Evolutionary conservation across 2,797 vertebrate genomes (phyloP).

Genomic region (Halcyon smyrnensis): DNA sequence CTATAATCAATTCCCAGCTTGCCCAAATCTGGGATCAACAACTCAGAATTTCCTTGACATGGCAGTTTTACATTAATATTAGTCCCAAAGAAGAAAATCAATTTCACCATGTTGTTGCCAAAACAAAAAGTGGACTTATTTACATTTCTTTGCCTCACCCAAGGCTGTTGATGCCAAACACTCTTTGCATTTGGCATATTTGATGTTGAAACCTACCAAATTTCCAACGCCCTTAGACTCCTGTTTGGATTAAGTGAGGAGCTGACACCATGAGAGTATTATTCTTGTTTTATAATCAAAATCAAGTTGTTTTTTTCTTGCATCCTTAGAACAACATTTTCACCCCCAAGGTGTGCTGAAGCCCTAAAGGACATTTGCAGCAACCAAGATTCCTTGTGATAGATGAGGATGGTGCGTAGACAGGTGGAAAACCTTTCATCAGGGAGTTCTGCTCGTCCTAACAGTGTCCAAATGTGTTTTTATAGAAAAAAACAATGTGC

Average conservation of each 20-base stretch:
- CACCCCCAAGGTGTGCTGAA: not conserved
- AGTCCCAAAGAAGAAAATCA: not conserved
- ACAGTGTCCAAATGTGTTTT: not conserved
- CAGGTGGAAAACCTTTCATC: not conserved
- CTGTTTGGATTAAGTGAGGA: not conserved
- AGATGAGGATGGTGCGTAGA: accelerated
- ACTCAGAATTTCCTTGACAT: not conserved
- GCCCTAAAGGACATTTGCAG: not conserved
- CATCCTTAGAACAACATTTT: not conserved
- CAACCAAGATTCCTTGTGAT: too few species aligned
- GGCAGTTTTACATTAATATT: not conserved
- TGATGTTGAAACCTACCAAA: not conserved
- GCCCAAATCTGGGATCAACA: not conserved
- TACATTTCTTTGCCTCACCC: not conserved
- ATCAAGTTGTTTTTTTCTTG: not conserved
- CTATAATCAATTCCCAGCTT: not conserved
- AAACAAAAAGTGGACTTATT: not conserved
- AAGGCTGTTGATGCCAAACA: not conserved
- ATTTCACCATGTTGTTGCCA: not conserved
- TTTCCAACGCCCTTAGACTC: not conserved
- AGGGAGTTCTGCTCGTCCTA: not conserved
- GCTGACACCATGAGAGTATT: not conserved
- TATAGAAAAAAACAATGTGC: not conserved
- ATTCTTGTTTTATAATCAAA: not conserved
- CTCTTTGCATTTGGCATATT: not conserved